A percentile compares a stretch with the other conserved stretches of the same genome.
Evolutionary conservation across 2,888 invertebrate species (phyloP).

Genomic region (Caenorhabditis macrosperma): DNA sequence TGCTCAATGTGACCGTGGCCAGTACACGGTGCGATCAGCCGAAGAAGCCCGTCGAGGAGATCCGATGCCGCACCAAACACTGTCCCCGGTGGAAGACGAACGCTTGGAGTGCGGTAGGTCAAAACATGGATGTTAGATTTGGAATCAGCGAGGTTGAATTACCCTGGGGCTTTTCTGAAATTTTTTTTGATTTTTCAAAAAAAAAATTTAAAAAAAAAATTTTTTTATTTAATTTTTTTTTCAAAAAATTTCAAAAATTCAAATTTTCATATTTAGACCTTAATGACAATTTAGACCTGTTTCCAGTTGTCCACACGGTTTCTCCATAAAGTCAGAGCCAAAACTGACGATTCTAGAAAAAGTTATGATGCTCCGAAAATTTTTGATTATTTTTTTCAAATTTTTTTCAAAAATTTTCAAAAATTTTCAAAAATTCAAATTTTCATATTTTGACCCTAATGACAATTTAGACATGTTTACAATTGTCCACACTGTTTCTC

Average conservation of each 20-base stretch:
- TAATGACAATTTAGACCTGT: background rate
- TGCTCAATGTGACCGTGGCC: constrained; percentile 63
- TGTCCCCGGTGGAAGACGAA: constrained; percentile 70
- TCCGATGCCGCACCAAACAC: constrained; percentile 66
- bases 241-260: background rate
- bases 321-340: background rate
- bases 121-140: too few species aligned
- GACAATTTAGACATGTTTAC: background rate
- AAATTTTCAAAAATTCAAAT: background rate
- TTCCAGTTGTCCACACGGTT: background rate
- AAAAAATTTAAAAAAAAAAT: background rate
- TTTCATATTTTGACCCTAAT: background rate
- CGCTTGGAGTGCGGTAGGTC: constrained; percentile 61
- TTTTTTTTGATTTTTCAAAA: background rate
- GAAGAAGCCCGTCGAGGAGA: constrained; percentile 61
- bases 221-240: background rate
- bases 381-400: background rate
- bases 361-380: background rate
- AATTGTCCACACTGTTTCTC: background rate
- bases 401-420: too few species aligned
- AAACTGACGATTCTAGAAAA: background rate
- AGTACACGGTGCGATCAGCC: constrained; percentile 61
- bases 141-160: background rate
- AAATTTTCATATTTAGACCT: background rate
- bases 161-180: background rate